Conservation (phyloP, 2,888 invertebrate species). For the Eudasyphora cyanicolor region DNA sequence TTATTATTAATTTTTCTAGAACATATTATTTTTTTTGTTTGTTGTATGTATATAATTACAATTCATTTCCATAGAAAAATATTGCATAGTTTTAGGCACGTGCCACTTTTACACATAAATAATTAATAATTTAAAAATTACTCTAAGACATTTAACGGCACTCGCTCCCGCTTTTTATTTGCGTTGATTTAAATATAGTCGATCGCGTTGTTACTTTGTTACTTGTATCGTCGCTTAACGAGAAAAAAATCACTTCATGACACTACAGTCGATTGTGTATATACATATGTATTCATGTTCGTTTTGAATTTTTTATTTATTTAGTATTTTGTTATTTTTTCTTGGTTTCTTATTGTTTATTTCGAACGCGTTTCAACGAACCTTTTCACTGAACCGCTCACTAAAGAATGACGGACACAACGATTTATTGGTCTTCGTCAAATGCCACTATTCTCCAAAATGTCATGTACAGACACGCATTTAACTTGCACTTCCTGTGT, state of each 20-base stretch:
- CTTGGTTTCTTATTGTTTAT: conserved; percentile 9
- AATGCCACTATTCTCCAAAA: conserved; percentile 42
- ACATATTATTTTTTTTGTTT: not conserved
- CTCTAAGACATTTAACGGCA: not conserved
- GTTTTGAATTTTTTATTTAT: not conserved
- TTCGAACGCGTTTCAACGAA: conserved; percentile 45
- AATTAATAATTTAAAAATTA: not conserved
- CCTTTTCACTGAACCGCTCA: conserved; percentile 58
- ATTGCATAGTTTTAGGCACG: conserved; percentile 2
- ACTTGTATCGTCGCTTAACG: too few relatives aligned
- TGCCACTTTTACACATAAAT: not conserved
- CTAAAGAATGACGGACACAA: conserved; percentile 55
- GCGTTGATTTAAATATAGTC: not conserved
- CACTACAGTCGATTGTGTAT: not conserved
- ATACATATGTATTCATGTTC: not conserved
- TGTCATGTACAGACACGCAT: conserved; percentile 60
- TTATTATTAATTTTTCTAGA: not conserved
- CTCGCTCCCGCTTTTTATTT: not conserved
- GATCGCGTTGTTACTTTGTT: not conserved
- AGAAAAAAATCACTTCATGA: too few relatives aligned
- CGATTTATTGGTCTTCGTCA: conserved; percentile 19
- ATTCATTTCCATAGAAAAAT: not conserved
- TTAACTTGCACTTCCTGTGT: conserved; percentile 67
- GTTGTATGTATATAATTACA: not conserved
- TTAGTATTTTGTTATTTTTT: not conserved